Conservation (phyloP, 2,888 invertebrate species). For the Cerastis rubricosa region DNA sequence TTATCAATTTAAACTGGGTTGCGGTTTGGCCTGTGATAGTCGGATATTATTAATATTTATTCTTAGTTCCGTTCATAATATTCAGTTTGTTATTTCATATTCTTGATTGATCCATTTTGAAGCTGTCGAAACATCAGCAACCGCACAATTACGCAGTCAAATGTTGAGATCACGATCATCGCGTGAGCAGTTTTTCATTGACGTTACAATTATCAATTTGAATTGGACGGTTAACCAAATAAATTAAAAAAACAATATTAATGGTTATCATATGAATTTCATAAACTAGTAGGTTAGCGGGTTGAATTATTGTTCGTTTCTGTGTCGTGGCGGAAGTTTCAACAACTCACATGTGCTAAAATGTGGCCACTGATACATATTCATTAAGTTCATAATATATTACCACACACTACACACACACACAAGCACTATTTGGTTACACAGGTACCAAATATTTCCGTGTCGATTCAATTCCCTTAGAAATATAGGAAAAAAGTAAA, state of each 20-base stretch:
- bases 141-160: conserved; percentile 48
- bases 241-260: conserved; percentile 37
- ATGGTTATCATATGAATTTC: conserved; percentile 39
- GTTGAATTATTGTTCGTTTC: conserved; percentile 52
- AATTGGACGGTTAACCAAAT: conserved; percentile 49
- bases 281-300: conserved; percentile 55
- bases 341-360: conserved; percentile 53
- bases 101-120: conserved; percentile 51
- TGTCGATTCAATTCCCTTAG: not conserved
- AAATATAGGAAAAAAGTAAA: not conserved
- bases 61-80: conserved; percentile 64
- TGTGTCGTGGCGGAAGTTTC: conserved; percentile 62
- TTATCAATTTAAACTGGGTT: conserved; percentile 81
- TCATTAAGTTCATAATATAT: conserved; percentile 46
- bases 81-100: conserved; percentile 49
- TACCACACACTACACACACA: too few species aligned
- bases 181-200: conserved; percentile 54
- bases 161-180: conserved; percentile 46
- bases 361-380: conserved; percentile 59
- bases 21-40: conserved; percentile 66
- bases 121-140: conserved; percentile 43
- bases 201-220: conserved; percentile 53
- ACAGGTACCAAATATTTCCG: not conserved
- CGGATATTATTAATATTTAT: conserved; percentile 60
- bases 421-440: too few species aligned